Evolutionary conservation across 1,140 invertebrate species (phyloP), one percentile per base, ranked within the genome.

Genomic region (Zaprionus lachaisei): DNA sequence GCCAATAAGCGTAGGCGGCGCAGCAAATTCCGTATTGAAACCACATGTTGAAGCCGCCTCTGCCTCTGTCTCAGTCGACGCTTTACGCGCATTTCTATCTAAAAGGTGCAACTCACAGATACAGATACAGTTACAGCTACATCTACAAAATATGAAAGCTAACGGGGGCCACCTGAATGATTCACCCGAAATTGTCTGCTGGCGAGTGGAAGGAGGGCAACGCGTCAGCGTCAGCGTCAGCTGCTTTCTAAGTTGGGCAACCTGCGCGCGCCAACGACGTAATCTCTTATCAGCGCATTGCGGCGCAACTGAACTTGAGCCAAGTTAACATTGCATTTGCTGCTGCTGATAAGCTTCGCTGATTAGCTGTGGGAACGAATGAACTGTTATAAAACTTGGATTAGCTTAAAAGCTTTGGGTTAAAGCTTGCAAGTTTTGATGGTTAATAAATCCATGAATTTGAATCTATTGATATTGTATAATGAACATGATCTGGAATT

Each of bases 81-180:
- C 49, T 77, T 67, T 81, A 87, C 84, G 84, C 85, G 84, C 84
- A 90, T 79, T 89, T 84, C 84, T 76, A 79, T 75, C 67, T 74
- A 75, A 81, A 80, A 71, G 78, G 73, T 76, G 73, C 73, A 76
- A 72, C 71, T 51, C 51, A 38, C 63, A 44, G 28, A 64, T 34
- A 58, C 67, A 64, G 24, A 49, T 51, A 58, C 5, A 58, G 41
- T 60, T 15, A 47, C 14, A 51, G 14, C 1, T 14, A 49, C 47
- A 54, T 2, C 14, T 37, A 58, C 65, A 31, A 58, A 57, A 47
- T 64, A 58, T 64, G 54, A 58, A 62, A 69, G 72, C 58, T 38
- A 47, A 7, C 47, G 26, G 60, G 17, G 54, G 68, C 72, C 73
- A 84, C 74, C 68, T 76, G 79, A 75, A 68, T 81, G 82, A 85